A percentile compares a stretch with the other conserved stretches of the same genome.
Conservation (phyloP, 2,113 vertebrate genomes). For the Astur gentilis region DNA sequence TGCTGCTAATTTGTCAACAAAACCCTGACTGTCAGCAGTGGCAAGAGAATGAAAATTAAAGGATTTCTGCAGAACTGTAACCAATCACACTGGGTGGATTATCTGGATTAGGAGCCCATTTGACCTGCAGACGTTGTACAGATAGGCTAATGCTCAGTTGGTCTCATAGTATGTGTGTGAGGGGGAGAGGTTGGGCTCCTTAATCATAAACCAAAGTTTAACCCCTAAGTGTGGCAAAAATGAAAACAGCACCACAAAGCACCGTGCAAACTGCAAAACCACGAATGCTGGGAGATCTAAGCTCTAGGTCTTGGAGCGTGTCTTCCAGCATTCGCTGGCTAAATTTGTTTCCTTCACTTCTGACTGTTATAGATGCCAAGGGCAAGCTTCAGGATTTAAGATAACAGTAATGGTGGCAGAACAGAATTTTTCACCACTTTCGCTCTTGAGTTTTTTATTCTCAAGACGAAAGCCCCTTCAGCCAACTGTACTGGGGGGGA, state of each 20-base stretch:
- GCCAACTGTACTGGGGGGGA: neutral
- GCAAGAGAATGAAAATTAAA: constrained; percentile 37
- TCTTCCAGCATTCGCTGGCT: neutral
- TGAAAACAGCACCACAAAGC: neutral
- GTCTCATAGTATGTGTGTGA: neutral
- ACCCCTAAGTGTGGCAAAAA: neutral
- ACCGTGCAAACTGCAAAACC: neutral
- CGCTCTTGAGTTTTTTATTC: neutral
- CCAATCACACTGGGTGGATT: constrained; percentile 47
- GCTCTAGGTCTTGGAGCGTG: fast-evolving
- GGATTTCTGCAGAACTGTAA: constrained; percentile 39
- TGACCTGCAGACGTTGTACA: constrained; percentile 17
- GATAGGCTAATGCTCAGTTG: constrained; percentile 24
- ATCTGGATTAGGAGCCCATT: constrained; percentile 54
- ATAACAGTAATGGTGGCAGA: neutral
- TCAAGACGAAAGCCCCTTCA: neutral
- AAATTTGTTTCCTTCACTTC: neutral
- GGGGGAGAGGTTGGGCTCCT: neutral
- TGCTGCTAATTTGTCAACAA: constrained; percentile 36
- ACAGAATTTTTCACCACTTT: neutral
- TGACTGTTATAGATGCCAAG: neutral
- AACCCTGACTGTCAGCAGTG: neutral
- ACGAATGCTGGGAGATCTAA: neutral
- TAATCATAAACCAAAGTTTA: constrained; percentile 23
- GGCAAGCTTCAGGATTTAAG: neutral